A percentile compares a stretch with the other conserved stretches of the same genome.
Evolutionary conservation across 2,113 vertebrate genomes (phyloP).

Genomic region (Pelusios castaneus): DNA sequence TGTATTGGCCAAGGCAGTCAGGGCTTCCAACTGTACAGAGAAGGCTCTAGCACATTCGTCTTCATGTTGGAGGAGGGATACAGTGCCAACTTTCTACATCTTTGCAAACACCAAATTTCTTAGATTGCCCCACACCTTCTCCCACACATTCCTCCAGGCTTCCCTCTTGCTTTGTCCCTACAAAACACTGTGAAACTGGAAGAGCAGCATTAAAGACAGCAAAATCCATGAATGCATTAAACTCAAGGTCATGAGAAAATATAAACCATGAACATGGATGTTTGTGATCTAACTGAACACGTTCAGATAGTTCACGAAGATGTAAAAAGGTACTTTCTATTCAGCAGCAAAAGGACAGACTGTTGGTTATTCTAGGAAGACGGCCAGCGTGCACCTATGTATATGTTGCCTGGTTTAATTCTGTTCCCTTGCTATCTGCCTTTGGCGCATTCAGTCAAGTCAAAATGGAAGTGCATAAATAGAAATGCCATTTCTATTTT

Average conservation of each 20-base stretch:
- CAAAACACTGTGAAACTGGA: constrained; percentile 20
- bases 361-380: fast-evolving
- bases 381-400: background rate
- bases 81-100: background rate
- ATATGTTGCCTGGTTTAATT: fast-evolving
- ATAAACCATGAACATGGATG: fast-evolving
- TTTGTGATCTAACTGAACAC: fast-evolving
- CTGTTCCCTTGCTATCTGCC: background rate
- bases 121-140: background rate
- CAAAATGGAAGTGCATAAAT: background rate
- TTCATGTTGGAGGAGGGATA: background rate
- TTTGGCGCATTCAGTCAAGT: background rate
- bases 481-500: background rate
- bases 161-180: background rate
- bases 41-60: background rate
- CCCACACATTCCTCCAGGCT: background rate
- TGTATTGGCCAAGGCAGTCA: background rate
- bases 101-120: constrained; percentile 2
- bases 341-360: background rate
- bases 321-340: background rate
- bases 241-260: background rate
- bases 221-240: background rate
- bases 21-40: background rate
- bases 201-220: background rate
- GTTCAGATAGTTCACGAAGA: background rate